Conservation (phyloP, 2,888 invertebrate genomes). For the Panopea generosa region DNA sequence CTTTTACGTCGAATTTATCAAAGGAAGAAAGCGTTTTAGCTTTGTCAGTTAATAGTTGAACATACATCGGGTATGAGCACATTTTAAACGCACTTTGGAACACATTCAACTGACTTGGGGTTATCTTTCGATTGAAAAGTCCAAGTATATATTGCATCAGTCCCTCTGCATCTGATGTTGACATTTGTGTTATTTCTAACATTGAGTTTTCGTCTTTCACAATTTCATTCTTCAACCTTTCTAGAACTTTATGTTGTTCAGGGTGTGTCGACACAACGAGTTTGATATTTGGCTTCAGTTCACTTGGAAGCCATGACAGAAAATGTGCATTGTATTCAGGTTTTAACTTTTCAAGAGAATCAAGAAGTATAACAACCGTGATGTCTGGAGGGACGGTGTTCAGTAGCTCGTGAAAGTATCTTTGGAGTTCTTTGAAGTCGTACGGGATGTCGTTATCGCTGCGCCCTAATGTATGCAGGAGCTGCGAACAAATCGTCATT, state of each 20-base stretch:
- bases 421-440: slow-evolving; percentile 75
- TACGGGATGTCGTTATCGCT: slow-evolving; percentile 65
- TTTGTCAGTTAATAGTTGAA: slow-evolving; percentile 71
- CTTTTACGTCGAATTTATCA: slow-evolving; percentile 32
- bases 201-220: slow-evolving; percentile 42
- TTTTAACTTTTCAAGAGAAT: slow-evolving; percentile 67
- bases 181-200: slow-evolving; percentile 53
- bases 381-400: slow-evolving; percentile 69
- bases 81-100: slow-evolving; percentile 66
- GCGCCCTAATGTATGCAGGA: slow-evolving; percentile 66
- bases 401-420: slow-evolving; percentile 74
- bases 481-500: slow-evolving; percentile 77
- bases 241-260: slow-evolving; percentile 67
- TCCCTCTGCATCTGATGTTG: slow-evolving; percentile 57
- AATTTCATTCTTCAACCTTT: slow-evolving; percentile 67
- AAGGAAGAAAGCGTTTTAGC: slow-evolving; percentile 71
- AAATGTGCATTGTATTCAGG: slow-evolving; percentile 75
- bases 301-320: slow-evolving; percentile 80
- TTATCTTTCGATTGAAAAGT: slow-evolving; percentile 68
- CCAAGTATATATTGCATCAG: slow-evolving; percentile 64
- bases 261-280: slow-evolving; percentile 76
- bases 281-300: slow-evolving; percentile 79
- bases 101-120: slow-evolving; percentile 70
- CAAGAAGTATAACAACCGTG: slow-evolving; percentile 79
- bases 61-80: slow-evolving; percentile 78